These are phyloP conservation scores for Otis tarda DNA, from an alignment of 2,113 vertebrate species.

Conservation along the genomic window DNA sequence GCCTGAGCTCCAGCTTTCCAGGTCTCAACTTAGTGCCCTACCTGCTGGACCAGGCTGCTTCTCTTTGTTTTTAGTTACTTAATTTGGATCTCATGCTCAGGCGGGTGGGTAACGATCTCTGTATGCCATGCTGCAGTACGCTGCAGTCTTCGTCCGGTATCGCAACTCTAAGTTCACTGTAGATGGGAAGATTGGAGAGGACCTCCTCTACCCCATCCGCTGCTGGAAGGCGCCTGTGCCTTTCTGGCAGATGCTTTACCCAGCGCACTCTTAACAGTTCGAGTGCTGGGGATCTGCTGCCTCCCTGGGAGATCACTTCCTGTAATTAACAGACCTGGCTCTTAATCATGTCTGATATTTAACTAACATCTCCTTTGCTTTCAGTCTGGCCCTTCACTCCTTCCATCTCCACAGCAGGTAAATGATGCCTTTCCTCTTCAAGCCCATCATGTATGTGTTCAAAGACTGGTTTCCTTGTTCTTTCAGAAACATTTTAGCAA, in stretches of 20 bases:
- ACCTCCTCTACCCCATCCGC: accelerated
- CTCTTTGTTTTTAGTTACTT: not conserved
- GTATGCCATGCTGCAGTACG: accelerated
- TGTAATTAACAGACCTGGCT: not conserved
- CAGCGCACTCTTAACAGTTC: accelerated
- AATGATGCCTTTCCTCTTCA: not conserved
- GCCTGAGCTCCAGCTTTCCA: not conserved
- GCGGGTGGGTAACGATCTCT: accelerated
- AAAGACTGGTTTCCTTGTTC: not conserved
- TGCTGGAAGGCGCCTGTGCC: not conserved
- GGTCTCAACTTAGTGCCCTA: not conserved
- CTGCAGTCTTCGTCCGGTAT: not conserved
- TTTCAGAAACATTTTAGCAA: not conserved
- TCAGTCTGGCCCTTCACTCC: not conserved
- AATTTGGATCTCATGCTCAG: accelerated
- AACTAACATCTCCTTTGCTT: not conserved
- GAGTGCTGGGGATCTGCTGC: not conserved
- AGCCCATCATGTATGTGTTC: not conserved
- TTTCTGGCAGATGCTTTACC: not conserved
- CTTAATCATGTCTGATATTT: not conserved
- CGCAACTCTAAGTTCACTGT: not conserved
- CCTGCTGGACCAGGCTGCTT: not conserved
- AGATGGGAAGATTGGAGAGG: not conserved
- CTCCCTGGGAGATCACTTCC: not conserved
- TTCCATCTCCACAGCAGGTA: not conserved